These are phyloP conservation scores for Pithys albifrons DNA, from an alignment of 2,113 vertebrate genomes.

Conservation along the genomic window DNA sequence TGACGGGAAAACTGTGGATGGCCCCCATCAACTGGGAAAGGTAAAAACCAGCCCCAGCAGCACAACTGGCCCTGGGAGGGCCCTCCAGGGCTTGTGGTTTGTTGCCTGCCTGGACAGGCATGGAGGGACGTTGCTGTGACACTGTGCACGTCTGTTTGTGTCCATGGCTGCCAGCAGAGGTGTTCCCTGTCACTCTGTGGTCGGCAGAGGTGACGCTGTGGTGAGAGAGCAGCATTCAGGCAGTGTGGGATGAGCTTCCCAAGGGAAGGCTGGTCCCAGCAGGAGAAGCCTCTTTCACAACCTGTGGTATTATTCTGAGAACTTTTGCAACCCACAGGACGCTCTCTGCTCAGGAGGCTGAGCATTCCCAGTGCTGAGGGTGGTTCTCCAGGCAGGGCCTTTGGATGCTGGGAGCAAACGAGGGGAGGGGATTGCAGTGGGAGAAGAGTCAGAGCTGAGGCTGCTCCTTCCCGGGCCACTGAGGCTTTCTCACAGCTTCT, in stretches of 20 bases:
- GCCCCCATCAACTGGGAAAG: conserved; percentile 95
- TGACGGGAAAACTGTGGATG: conserved; percentile 94
- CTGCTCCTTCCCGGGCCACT: not conserved
- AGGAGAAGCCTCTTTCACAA: not conserved
- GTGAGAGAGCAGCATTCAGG: not conserved
- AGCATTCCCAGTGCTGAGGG: not conserved
- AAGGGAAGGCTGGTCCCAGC: not conserved
- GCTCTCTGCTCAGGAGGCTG: accelerated
- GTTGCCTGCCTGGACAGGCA: accelerated
- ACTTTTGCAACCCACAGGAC: not conserved
- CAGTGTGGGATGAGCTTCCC: not conserved
- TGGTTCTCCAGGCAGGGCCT: not conserved
- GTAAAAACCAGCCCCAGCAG: conserved; percentile 60
- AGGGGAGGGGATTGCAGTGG: not conserved
- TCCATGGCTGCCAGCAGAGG: accelerated
- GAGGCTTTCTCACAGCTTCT: not conserved
- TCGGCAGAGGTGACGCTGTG: not conserved
- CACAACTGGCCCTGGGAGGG: not conserved
- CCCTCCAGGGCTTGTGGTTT: not conserved
- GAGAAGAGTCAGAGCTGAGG: not conserved
- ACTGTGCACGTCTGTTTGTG: not conserved
- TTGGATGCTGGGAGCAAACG: accelerated
- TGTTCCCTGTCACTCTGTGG: not conserved
- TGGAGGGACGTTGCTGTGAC: not conserved
- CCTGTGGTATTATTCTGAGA: accelerated